Percentiles rank a stretch among this genome's conserved stretches.
phyloP scores from a whole-genome alignment of 1,140 invertebrate genomes.

The Octopus bimaculoides region DNA sequence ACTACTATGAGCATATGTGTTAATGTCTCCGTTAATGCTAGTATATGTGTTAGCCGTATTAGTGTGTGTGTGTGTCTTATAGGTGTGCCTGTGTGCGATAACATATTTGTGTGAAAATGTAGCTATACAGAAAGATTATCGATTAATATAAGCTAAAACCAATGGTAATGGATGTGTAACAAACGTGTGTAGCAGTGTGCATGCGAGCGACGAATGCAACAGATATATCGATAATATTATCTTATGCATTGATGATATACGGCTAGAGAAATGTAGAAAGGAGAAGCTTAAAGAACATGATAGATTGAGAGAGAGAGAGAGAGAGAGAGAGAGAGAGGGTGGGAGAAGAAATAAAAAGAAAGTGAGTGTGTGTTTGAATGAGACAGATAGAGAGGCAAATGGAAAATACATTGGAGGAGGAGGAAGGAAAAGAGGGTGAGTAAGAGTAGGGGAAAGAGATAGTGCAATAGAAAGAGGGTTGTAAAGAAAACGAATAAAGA shows the following conservation, averaged over 20 bases:
- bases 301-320: constrained; percentile 55
- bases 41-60: constrained; percentile 66
- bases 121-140: too few relatives aligned
- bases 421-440: background rate
- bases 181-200: too few relatives aligned
- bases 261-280: too few relatives aligned
- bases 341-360: background rate
- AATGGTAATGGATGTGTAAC: too few relatives aligned
- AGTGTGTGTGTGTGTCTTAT: too few relatives aligned
- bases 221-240: too few relatives aligned
- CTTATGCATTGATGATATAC: too few relatives aligned
- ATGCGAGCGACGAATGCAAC: too few relatives aligned
- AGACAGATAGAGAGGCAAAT: background rate
- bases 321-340: constrained; percentile 12
- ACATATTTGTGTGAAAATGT: too few relatives aligned
- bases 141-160: too few relatives aligned
- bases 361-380: constrained; percentile 12
- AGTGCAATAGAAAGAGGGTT: constrained; percentile 13
- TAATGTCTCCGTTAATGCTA: constrained; percentile 60
- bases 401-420: background rate
- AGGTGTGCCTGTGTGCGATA: too few relatives aligned
- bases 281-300: constrained; percentile 38
- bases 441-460: constrained; percentile 19
- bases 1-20: background rate
- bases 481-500: background rate